Conservation (phyloP, 2,888 invertebrate genomes). For the Sicus ferrugineus region DNA sequence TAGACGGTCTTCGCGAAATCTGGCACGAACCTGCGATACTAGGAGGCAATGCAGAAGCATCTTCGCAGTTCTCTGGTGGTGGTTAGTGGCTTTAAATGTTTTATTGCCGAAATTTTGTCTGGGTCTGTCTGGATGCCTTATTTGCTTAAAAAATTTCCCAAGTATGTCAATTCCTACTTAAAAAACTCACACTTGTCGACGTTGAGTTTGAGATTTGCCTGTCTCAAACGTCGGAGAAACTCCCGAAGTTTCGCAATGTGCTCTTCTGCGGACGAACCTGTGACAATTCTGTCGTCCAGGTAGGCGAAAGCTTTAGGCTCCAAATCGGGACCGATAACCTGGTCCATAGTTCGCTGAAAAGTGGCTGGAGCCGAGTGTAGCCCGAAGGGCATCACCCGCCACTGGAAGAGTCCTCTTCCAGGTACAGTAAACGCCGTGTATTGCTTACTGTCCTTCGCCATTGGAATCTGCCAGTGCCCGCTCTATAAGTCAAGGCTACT, state of each 20-base stretch:
- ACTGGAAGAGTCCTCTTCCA: neutral
- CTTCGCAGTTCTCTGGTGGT: too few species aligned
- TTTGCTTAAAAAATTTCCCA: too few species aligned
- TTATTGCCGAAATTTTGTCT: too few species aligned
- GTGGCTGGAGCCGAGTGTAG: neutral
- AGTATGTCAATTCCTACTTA: too few species aligned
- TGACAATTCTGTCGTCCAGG: neutral
- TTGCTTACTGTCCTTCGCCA: neutral
- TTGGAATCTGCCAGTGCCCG: neutral
- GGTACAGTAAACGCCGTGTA: neutral
- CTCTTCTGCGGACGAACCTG: too few species aligned
- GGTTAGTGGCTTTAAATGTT: too few species aligned
- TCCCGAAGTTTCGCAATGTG: neutral
- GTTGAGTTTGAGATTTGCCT: neutral
- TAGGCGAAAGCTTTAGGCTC: neutral
- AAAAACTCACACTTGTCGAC: neutral
- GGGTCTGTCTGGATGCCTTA: too few species aligned
- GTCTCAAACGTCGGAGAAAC: neutral
- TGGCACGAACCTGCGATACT: too few species aligned
- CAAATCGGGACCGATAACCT: neutral
- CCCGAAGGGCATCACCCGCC: neutral
- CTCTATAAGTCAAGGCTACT: neutral
- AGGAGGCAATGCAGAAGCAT: too few species aligned
- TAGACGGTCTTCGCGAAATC: too few species aligned
- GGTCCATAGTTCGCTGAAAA: too few species aligned